Evolutionary conservation across 2,113 vertebrate species (phyloP).

Genomic region (Istiophorus platypterus): DNA sequence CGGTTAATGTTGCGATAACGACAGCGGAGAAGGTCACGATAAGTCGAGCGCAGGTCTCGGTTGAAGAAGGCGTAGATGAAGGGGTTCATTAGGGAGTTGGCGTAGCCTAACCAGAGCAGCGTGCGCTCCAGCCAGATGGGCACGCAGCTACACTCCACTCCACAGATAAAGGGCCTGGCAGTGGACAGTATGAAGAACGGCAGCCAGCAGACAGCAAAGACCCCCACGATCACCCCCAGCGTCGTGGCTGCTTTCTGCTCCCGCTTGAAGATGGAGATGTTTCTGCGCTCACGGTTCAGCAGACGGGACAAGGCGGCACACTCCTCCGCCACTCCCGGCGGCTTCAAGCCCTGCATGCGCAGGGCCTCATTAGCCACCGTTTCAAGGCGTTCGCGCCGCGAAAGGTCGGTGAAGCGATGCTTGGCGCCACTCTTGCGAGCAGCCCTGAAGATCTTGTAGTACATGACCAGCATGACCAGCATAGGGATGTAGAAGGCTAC

Average conservation of each 20-base stretch:
- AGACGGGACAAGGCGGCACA: constrained; percentile 84
- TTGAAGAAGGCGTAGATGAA: constrained; percentile 90
- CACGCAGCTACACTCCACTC: constrained; percentile 87
- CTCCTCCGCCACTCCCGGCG: constrained; percentile 81
- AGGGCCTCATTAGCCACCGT: constrained; percentile 79
- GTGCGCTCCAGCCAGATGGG: constrained; percentile 87
- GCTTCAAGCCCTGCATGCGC: constrained; percentile 85
- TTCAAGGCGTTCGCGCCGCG: constrained; percentile 75
- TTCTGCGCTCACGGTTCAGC: constrained; percentile 82
- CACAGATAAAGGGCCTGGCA: constrained; percentile 86
- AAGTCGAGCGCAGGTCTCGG: constrained; percentile 86
- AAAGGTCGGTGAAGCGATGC: constrained; percentile 83
- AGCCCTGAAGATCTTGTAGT: constrained; percentile 88
- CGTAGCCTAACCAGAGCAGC: constrained; percentile 86
- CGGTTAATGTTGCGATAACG: constrained; percentile 89
- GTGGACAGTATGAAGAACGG: constrained; percentile 87
- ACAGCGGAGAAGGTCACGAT: constrained; percentile 85
- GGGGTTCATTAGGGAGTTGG: constrained; percentile 88
- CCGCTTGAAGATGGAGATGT: constrained; percentile 88
- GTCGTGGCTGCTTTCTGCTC: constrained; percentile 89
- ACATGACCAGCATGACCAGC: constrained; percentile 89
- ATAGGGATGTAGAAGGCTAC: constrained; percentile 89
- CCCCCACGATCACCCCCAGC: constrained; percentile 86
- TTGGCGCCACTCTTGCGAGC: constrained; percentile 86
- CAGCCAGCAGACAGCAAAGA: constrained; percentile 86